phyloP scores from a whole-genome alignment of 2,888 invertebrate genomes.

The Thysanoteuthis rhombus region DNA sequence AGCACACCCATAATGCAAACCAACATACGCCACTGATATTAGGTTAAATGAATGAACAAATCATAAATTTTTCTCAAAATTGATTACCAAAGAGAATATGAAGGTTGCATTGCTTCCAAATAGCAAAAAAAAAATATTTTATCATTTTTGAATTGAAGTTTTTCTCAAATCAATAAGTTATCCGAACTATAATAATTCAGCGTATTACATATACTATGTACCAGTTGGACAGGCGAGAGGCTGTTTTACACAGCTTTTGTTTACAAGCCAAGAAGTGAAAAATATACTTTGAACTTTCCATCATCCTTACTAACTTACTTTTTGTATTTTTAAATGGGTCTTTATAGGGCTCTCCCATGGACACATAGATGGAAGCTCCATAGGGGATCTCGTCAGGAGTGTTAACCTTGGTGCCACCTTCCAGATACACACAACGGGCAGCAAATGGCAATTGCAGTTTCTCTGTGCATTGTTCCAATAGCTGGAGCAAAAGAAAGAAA shows the following conservation, averaged over 20 bases:
- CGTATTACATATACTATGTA: neutral
- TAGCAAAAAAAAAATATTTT: too few species aligned
- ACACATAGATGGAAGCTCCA: constrained; percentile 62
- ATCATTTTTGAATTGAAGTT: too few species aligned
- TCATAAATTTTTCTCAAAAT: neutral
- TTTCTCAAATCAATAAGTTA: too few species aligned
- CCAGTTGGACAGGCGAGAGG: neutral
- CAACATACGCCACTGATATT: too few species aligned
- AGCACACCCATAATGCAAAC: too few species aligned
- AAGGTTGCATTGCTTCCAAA: neutral
- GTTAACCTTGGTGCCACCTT: constrained; percentile 64
- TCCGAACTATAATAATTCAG: too few species aligned
- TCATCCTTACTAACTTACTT: constrained; percentile 47
- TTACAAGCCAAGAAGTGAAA: neutral
- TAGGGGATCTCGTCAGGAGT: constrained; percentile 56
- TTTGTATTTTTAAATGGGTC: constrained; percentile 60
- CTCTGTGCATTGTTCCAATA: constrained; percentile 64
- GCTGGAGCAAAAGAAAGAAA: constrained; percentile 47
- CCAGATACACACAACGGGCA: constrained; percentile 64
- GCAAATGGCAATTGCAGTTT: constrained; percentile 63
- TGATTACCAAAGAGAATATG: neutral
- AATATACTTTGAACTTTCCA: neutral
- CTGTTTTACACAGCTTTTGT: neutral
- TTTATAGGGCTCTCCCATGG: constrained; percentile 64
- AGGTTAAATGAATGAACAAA: neutral